A percentile compares a stretch with the other conserved stretches of the same genome.
phyloP scores from a whole-genome alignment of 2,113 vertebrate genomes.

The Sterna hirundo region DNA sequence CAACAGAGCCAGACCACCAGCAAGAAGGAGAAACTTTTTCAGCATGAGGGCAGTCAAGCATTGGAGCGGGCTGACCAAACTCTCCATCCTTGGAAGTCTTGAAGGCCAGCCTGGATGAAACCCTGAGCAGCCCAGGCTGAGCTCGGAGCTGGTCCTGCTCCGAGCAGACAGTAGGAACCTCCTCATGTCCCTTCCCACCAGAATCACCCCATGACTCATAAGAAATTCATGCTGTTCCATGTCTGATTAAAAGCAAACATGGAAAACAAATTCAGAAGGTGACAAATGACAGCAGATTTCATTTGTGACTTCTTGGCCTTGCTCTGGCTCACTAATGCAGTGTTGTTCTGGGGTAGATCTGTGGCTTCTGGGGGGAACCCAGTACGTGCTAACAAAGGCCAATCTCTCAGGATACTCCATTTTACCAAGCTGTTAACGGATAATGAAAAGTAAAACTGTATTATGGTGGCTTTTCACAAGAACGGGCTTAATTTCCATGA shows the following conservation, averaged over 20 bases:
- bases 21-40: background rate
- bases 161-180: background rate
- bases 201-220: background rate
- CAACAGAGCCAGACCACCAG: background rate
- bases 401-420: background rate
- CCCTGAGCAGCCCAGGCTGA: background rate
- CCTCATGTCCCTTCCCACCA: background rate
- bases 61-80: background rate
- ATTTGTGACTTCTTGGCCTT: background rate
- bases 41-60: accelerated
- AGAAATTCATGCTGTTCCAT: accelerated
- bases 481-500: accelerated
- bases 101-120: background rate
- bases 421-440: background rate
- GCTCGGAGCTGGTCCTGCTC: background rate
- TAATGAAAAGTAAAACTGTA: background rate
- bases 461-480: background rate
- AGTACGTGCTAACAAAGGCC: background rate
- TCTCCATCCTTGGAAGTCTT: background rate
- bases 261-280: background rate
- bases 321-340: background rate
- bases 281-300: background rate
- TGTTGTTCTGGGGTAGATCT: background rate
- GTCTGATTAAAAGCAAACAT: background rate
- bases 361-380: background rate